Evolutionary conservation across 2,113 vertebrate species (phyloP), one percentile per base, ranked within the genome.

Genomic region (Zosterops borbonicus): DNA sequence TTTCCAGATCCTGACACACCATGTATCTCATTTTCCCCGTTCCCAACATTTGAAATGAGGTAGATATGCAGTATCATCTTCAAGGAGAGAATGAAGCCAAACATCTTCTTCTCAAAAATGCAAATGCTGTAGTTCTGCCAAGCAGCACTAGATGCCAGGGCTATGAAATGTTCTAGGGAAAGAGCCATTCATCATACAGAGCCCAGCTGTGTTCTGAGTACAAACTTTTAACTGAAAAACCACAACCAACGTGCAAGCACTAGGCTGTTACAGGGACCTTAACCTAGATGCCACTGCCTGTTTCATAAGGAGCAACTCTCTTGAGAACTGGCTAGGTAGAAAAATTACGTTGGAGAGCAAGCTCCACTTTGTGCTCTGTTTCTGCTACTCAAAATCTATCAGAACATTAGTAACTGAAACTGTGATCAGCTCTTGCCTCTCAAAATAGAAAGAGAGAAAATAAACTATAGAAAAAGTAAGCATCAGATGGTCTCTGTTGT

Each of bases 261-360:
- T 59, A 10, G 1, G 9, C 84, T 88, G 4, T 63, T 62, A 29
- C 78, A 77, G 59, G 33, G 64, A 83, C 75, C 76, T 95, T 93
- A 95, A 95, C 91, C 87, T 94, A 95, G 75, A 96, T 95, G 92
- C 82, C 55, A 63, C 31, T 83, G 82, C 5, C 71, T 85, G 55
- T 83, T 95, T 93, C 82, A 49, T 91, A 93, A 83, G 85, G 47
- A 96, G 22, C 67, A 70, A 70, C 46, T 87, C 87, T 70, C 81
- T 31, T 20, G 90, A 85, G 90, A 85, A n/a, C 41, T 37, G 15
- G 27, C 58, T 78, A 44, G 52, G 56, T 24, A 78, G 68, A 64
- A 77, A 94, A 67, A 86, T n/a, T 23, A 59, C 1, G 9, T 0
- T 55, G 63, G 63, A 88, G 63, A 94, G 92, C 68, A 93, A 77